These are phyloP conservation scores for Operophtera brumata DNA, from an alignment of 2,888 invertebrate species.

Conservation along the genomic window DNA sequence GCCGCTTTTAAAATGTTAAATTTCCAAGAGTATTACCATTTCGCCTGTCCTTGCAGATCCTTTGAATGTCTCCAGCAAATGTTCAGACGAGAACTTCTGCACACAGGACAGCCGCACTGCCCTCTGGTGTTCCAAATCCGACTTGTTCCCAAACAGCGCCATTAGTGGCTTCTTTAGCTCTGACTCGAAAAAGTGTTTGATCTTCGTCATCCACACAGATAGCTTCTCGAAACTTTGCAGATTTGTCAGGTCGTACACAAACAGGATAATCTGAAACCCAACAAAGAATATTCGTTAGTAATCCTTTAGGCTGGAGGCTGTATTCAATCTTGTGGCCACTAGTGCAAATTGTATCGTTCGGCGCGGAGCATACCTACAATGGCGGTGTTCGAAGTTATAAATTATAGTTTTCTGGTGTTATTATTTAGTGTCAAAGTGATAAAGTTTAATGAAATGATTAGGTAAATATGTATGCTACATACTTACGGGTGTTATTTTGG, in stretches of 20 bases:
- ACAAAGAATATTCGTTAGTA: background rate
- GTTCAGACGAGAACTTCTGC: conserved; percentile 83
- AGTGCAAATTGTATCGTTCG: too few relatives aligned
- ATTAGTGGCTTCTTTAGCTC: conserved; percentile 77
- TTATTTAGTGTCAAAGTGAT: too few relatives aligned
- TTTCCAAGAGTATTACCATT: conserved; percentile 69
- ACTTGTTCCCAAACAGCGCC: conserved; percentile 85
- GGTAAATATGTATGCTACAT: too few relatives aligned
- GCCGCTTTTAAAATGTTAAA: too few relatives aligned
- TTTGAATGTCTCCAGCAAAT: conserved; percentile 81
- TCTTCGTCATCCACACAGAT: conserved; percentile 84
- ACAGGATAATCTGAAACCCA: conserved; percentile 83
- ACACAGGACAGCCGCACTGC: conserved; percentile 84
- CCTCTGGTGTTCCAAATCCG: conserved; percentile 87
- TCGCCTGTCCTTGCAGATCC: conserved; percentile 88
- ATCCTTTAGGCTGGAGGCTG: too few relatives aligned
- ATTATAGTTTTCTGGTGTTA: too few relatives aligned
- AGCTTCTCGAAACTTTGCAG: conserved; percentile 89
- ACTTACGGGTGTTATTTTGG: too few relatives aligned
- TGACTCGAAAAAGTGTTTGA: conserved; percentile 65
- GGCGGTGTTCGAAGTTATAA: too few relatives aligned
- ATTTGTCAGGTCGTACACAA: conserved; percentile 93
- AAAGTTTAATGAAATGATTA: too few relatives aligned
- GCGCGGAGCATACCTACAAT: too few relatives aligned
- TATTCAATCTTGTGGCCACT: too few relatives aligned